Conservation (phyloP, 2,888 invertebrate species). For the Brachyptera risi region DNA sequence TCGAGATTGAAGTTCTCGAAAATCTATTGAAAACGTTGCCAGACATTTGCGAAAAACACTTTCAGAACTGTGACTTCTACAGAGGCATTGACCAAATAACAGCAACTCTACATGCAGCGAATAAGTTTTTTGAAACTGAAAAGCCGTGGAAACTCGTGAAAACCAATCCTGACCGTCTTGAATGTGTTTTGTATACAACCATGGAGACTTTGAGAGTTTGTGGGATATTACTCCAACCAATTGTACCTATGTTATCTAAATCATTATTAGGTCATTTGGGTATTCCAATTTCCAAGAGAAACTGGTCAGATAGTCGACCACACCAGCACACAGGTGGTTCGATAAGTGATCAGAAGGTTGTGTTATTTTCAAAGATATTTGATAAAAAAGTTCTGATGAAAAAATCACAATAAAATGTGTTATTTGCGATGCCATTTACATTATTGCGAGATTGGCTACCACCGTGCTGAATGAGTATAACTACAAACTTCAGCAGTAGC, state of each 20-base stretch:
- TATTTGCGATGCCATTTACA: too few relatives aligned
- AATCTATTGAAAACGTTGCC: constrained; percentile 54
- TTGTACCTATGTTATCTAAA: constrained; percentile 69
- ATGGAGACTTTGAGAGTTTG: constrained; percentile 80
- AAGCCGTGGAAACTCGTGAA: constrained; percentile 87
- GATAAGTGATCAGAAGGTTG: constrained; percentile 32
- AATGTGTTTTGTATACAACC: constrained; percentile 73
- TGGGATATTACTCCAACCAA: constrained; percentile 78
- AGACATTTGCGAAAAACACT: constrained; percentile 59
- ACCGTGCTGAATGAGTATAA: too few relatives aligned
- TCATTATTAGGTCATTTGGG: constrained; percentile 67
- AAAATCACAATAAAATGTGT: too few relatives aligned
- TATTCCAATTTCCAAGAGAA: constrained; percentile 47
- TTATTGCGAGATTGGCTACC: too few relatives aligned
- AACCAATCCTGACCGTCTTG: constrained; percentile 50
- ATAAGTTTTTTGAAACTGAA: constrained; percentile 79
- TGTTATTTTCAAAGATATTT: constrained; percentile 34
- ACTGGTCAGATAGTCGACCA: constrained; percentile 49
- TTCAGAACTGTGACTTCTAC: constrained; percentile 74
- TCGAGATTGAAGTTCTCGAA: constrained; percentile 48
- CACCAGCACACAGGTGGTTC: constrained; percentile 34
- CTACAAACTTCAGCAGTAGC: too few relatives aligned
- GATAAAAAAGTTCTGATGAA: constrained; percentile 38
- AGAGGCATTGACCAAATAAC: constrained; percentile 76
- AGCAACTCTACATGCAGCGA: constrained; percentile 68